These are phyloP conservation scores for Scatophagus argus DNA, from an alignment of 2,113 vertebrate genomes.

Conservation along the genomic window DNA sequence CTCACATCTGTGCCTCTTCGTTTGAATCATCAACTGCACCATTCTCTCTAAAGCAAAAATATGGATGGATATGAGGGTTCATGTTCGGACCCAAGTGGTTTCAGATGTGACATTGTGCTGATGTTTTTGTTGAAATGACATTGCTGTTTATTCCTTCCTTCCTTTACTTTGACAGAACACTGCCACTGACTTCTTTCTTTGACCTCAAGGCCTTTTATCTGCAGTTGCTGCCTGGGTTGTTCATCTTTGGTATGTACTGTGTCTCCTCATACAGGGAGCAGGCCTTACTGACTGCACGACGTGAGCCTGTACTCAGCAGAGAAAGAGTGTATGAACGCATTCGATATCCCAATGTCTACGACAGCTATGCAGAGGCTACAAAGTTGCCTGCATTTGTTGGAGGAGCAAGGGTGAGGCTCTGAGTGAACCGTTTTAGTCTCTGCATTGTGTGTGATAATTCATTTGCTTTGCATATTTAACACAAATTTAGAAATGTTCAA, in stretches of 20 bases:
- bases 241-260: neutral
- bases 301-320: slow-evolving; percentile 85
- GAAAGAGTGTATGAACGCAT: slow-evolving; percentile 89
- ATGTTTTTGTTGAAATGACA: neutral
- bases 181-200: neutral
- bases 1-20: slow-evolving; percentile 44
- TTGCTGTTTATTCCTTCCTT: neutral
- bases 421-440: neutral
- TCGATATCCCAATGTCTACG: slow-evolving; percentile 94
- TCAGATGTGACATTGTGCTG: slow-evolving; percentile 2
- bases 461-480: neutral
- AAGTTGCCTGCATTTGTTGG: slow-evolving; percentile 95
- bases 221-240: neutral
- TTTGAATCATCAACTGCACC: slow-evolving; percentile 38
- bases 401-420: slow-evolving; percentile 90
- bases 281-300: slow-evolving; percentile 89
- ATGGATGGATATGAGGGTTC: neutral
- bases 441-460: neutral
- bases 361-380: slow-evolving; percentile 91
- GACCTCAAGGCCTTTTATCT: neutral
- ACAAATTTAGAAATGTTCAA: too few species aligned
- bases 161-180: neutral
- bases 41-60: slow-evolving; percentile 7
- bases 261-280: slow-evolving; percentile 86
- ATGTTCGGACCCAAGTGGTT: neutral